Base-by-base conservation (phyloP, 2,888 invertebrate species). In the Polymixis lichenea region DNA sequence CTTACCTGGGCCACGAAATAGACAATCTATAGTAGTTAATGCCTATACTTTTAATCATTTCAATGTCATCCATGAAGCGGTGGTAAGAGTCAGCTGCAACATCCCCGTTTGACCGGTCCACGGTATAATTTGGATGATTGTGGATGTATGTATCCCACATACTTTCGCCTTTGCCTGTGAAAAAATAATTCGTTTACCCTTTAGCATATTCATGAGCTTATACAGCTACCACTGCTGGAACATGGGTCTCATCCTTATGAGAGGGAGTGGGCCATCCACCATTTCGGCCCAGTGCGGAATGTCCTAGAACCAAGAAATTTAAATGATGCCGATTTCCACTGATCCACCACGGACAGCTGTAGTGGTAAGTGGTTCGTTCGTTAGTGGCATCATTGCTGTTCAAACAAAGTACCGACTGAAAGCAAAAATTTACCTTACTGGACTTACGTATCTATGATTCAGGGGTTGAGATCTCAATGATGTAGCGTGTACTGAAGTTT, bases 41-140 rank as follows among this genome's bases (percentile, higher is more conserved):
- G 17, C 97, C 97, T 22, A 98, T 91, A 56, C 97, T 95, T 80
- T 96, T 95, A 2, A 98, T 90, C 94, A 97, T 96, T 83, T 96
- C 92, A 0, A 98, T 96, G 87, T 98, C 98, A 28, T 97, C 96
- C 85, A 95, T 97, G 87, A 97, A 98, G 87, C 97, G 97, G 90
- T 98, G 97, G 89, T 98, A 98, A 9, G 97, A 98, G 90, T 98
- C 97, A 60, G 98, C 97, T 0, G 98, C 97, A 0, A 97, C 92
- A 85, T 98, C 97, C 0, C 97, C 98, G 72, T 97, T 98, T 0
- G 96, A 95, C 1, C 92, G 87, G 77, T 97, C 97, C 3, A 88
- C 85, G 0, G 98, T 96, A 70, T 93, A 95, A 25, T 97, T 94
- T 0, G 97, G 96, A 79, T 96, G 90, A 4, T 94, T 84, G 87